These are phyloP conservation scores for Isurus oxyrinchus DNA, from an alignment of 2,113 vertebrate genomes.

Conservation along the genomic window DNA sequence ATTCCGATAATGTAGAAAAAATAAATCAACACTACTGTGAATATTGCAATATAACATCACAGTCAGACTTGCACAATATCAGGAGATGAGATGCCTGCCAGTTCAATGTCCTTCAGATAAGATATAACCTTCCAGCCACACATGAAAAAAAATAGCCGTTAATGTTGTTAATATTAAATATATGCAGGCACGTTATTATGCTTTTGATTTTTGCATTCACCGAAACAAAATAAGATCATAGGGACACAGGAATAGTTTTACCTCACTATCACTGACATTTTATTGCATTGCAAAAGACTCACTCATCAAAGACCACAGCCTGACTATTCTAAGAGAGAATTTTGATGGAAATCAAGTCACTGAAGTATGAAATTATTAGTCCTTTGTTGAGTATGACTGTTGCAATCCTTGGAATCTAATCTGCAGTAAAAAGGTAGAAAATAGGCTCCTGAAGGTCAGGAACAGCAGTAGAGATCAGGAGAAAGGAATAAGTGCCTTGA, in stretches of 20 bases:
- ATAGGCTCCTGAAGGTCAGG: constrained; percentile 30
- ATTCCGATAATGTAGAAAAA: not conserved
- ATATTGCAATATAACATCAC: constrained; percentile 3
- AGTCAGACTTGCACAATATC: not conserved
- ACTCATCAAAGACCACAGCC: constrained; percentile 29
- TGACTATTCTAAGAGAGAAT: constrained; percentile 19
- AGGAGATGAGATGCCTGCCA: not conserved
- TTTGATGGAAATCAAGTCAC: constrained; percentile 34
- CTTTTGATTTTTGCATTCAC: not conserved
- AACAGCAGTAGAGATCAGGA: constrained; percentile 12
- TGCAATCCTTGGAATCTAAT: constrained; percentile 29
- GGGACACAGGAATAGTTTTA: not conserved
- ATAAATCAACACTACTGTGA: not conserved
- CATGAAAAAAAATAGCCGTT: not conserved
- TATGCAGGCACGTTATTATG: not conserved
- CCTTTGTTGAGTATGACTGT: constrained; percentile 34
- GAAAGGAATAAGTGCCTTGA: constrained; percentile 27
- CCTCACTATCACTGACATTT: not conserved
- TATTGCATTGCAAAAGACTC: not conserved
- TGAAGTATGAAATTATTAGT: constrained; percentile 35
- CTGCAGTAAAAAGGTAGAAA: constrained; percentile 34
- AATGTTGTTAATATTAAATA: not conserved
- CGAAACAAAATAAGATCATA: not conserved
- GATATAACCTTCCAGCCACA: not conserved
- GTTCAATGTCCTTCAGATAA: not conserved